Evolutionary conservation across 2,888 invertebrate genomes (phyloP).

Genomic region (Drosophila algonquin): DNA sequence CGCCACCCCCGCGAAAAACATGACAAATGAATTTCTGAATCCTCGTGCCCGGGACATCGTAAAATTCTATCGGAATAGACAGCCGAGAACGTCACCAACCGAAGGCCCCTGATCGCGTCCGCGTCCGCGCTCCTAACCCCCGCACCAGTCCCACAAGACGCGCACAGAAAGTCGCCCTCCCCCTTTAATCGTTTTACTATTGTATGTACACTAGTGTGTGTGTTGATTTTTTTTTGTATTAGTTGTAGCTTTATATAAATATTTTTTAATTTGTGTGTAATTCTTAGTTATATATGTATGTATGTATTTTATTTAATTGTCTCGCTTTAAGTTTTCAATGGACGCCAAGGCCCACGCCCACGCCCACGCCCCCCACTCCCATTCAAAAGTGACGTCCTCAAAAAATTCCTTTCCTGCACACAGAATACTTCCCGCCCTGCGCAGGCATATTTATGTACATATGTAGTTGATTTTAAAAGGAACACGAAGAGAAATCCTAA

Average conservation of each 20-base stretch:
- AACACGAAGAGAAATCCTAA: neutral
- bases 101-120: neutral
- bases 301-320: conserved; percentile 32
- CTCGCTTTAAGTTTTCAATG: conserved; percentile 46
- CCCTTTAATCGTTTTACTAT: conserved; percentile 6
- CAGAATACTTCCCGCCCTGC: neutral
- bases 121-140: neutral
- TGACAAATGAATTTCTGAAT: conserved; percentile 83
- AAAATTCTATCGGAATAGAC: conserved; percentile 21
- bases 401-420: conserved; percentile 1
- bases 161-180: conserved; percentile 3
- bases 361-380: conserved; percentile 3
- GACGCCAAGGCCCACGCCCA: neutral
- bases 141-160: neutral
- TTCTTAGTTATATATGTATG: conserved; percentile 29
- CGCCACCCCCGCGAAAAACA: conserved; percentile 84
- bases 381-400: neutral
- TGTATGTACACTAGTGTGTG: neutral
- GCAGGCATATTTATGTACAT: conserved; percentile 27
- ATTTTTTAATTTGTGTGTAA: conserved; percentile 42
- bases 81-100: conserved; percentile 12
- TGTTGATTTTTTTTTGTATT: conserved; percentile 22
- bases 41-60: conserved; percentile 8
- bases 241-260: conserved; percentile 31
- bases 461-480: conserved; percentile 28